Evolutionary conservation across 30 jellyfish, hydroid and myxozoan species (phyloP), one percentile per base, ranked within the genome.

Genomic region (Catostylus mosaicus): DNA sequence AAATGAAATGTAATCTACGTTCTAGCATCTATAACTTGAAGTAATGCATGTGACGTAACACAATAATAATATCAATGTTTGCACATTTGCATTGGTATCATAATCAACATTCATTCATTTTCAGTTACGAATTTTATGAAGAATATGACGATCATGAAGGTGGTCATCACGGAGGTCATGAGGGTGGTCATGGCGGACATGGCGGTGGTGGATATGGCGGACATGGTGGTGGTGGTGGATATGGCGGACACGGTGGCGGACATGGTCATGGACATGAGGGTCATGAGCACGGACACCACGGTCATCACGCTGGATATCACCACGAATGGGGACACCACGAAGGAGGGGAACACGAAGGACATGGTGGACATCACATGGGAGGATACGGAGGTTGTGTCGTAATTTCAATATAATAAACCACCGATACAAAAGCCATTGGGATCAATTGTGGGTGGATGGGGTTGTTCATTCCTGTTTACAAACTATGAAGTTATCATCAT

Each of bases 301-400:
- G 99, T 22, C 99, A 94, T 71, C 99, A 88, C 46, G 98, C 96
- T 54, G 99, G 99, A 29, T 94, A 89, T 46, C 97, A 87, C 51
- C 99, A 88, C 50, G 99, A 94, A 32, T 94, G 99, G 99, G 96
- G 96, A 30, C 96, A 88, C 54, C 78, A 94, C 76, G 95, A 88
- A 7, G 97, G 93, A 19, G 99, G 97, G 34, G 96, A 94, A 75
- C 97, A 88, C 43, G 97, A 86, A 50, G 97, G 97, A 19, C 95
- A 88, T 73, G 96, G 93, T 52, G 99, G 96, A 0, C 88, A 75
- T 48, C 92, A 67, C 70, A 95, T 75, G n/a, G 89, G 88, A 50
- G 88, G 84, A 59, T 30, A 48, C 32, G 85, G 84, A 4, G 86
- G 91, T 68, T 23, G 30, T 26, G n/a, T 11, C n/a, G n/a, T n/a